These are phyloP conservation scores for Gymnodraco acuticeps DNA, from an alignment of 2,797 vertebrate genomes.

Conservation along the genomic window DNA sequence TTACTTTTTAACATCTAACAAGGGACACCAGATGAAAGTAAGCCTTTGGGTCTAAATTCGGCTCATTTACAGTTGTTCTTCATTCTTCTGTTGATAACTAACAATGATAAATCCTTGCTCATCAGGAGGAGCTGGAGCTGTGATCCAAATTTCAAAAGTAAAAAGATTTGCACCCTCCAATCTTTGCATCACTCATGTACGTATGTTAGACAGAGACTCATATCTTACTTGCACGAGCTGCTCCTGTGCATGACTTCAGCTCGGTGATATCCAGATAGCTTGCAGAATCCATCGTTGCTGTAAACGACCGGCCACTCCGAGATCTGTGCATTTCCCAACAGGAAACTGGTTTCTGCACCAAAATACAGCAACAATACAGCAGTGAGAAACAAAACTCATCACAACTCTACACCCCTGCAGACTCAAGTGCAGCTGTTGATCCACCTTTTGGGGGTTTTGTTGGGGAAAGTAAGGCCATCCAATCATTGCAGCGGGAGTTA, in stretches of 20 bases:
- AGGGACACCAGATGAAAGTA: not conserved
- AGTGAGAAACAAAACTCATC: not conserved
- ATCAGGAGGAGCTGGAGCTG: not conserved
- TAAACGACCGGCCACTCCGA: conserved; percentile 98
- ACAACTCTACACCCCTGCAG: not conserved
- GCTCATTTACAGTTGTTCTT: not conserved
- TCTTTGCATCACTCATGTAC: not conserved
- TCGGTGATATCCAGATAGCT: conserved; percentile 97
- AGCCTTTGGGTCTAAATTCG: not conserved
- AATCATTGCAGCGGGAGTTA: not conserved
- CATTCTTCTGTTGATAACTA: not conserved
- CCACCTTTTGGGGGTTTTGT: not conserved
- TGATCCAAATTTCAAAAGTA: not conserved
- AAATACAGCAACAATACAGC: conserved; percentile 20
- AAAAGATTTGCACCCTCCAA: not conserved
- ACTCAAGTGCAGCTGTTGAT: not conserved
- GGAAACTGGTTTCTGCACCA: conserved; percentile 94
- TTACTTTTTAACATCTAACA: not conserved
- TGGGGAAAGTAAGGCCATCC: not conserved
- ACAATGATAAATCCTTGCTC: not conserved
- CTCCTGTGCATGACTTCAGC: conserved; percentile 99
- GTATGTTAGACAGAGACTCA: not conserved
- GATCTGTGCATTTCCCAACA: conserved; percentile 98
- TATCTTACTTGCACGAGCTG: conserved; percentile 94
- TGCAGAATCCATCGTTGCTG: conserved; percentile 99